A percentile compares a stretch with the other conserved stretches of the same genome.
Evolutionary conservation across 2,888 invertebrate genomes (phyloP).

Genomic region (Hipparchia semele): DNA sequence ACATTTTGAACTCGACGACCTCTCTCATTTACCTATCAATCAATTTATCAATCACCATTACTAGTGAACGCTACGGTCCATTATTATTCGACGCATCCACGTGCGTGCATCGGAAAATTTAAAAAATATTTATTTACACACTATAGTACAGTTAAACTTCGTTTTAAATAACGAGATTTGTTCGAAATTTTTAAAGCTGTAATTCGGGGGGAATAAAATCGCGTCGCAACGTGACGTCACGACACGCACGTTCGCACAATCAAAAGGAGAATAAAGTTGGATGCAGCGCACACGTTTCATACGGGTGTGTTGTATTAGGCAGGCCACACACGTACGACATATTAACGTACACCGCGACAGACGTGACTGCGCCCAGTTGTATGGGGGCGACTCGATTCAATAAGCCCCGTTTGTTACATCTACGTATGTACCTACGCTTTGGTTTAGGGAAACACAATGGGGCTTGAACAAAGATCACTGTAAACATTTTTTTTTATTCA

Average conservation of each 20-base stretch:
- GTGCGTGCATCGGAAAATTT: neutral
- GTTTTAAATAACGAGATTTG: conserved; percentile 26
- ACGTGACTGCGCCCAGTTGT: conserved; percentile 58
- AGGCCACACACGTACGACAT: conserved; percentile 68
- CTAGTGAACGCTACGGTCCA: neutral
- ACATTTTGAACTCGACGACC: neutral
- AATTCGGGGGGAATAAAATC: conserved; percentile 27
- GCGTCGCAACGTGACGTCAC: conserved; percentile 49
- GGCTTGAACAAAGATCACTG: conserved; percentile 10
- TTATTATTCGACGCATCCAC: neutral
- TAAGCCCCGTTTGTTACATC: conserved; percentile 51
- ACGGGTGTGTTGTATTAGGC: conserved; percentile 54
- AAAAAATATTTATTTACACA: neutral
- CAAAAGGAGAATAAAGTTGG: conserved; percentile 69
- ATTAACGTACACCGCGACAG: conserved; percentile 74
- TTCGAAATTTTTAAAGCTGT: conserved; percentile 3
- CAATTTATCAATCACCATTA: neutral
- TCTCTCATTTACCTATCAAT: neutral
- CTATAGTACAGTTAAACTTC: conserved; percentile 7
- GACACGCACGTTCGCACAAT: conserved; percentile 69
- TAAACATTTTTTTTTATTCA: neutral
- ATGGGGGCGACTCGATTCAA: conserved; percentile 57
- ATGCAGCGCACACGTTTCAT: conserved; percentile 49
- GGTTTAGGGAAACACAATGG: conserved; percentile 12
- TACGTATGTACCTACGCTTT: conserved; percentile 11